A percentile compares a stretch with the other conserved stretches of the same genome.
Evolutionary conservation across 2,797 vertebrate species (phyloP).

Genomic region (Brotula barbata): DNA sequence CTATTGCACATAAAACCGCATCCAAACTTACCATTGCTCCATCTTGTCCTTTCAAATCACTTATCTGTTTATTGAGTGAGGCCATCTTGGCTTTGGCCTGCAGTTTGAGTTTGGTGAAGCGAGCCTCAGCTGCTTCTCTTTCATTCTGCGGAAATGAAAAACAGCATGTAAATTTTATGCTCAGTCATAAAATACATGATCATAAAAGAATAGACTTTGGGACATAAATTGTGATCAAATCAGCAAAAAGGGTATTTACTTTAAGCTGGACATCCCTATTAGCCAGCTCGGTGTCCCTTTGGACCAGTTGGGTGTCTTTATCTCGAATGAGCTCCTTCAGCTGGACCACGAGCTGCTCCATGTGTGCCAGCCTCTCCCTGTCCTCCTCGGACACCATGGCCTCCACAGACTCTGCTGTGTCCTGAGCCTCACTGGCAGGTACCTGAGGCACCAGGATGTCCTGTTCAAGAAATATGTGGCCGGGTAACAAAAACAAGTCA

Average conservation of each 20-base stretch:
- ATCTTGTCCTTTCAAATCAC: slow-evolving; percentile 83
- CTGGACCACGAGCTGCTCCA: slow-evolving; percentile 88
- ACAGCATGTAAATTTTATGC: background rate
- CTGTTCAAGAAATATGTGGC: slow-evolving; percentile 46
- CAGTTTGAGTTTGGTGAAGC: slow-evolving; percentile 91
- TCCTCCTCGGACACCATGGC: slow-evolving; percentile 79
- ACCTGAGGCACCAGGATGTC: slow-evolving; percentile 67
- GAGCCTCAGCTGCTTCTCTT: slow-evolving; percentile 85
- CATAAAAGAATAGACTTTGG: background rate
- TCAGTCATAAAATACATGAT: background rate
- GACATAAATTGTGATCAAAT: background rate
- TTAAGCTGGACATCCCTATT: slow-evolving; percentile 81
- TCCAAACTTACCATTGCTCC: slow-evolving; percentile 54
- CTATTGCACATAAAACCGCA: slow-evolving; percentile 3
- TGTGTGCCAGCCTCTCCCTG: slow-evolving; percentile 83
- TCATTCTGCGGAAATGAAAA: slow-evolving; percentile 79
- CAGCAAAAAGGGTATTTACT: slow-evolving; percentile 64
- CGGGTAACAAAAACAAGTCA: background rate
- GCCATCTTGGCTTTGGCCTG: slow-evolving; percentile 92
- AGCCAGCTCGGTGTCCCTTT: slow-evolving; percentile 76
- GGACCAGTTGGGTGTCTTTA: slow-evolving; percentile 84
- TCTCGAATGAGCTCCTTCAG: slow-evolving; percentile 89
- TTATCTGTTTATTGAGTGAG: slow-evolving; percentile 87
- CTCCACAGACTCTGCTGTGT: slow-evolving; percentile 54
- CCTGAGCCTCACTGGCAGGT: slow-evolving; percentile 40